These are phyloP conservation scores for Callosobruchus maculatus DNA, from an alignment of 2,888 invertebrate species.

Conservation along the genomic window DNA sequence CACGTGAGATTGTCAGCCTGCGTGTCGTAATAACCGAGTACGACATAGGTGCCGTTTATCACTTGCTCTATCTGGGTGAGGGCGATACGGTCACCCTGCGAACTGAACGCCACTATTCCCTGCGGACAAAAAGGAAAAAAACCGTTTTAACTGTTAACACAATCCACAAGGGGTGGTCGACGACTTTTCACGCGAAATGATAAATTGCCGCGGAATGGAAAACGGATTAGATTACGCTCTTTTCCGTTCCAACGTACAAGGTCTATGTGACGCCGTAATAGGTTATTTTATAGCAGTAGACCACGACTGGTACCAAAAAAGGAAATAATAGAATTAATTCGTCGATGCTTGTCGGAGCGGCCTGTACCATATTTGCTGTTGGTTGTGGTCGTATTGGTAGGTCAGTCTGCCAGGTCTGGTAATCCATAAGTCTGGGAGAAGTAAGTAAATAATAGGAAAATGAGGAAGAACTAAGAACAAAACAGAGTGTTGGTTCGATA, in stretches of 20 bases:
- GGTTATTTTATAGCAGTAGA: not conserved
- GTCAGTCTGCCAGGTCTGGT: no score
- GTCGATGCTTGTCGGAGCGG: no score
- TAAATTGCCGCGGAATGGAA: not conserved
- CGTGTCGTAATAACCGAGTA: slow-evolving; percentile 94
- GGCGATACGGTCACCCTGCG: slow-evolving; percentile 97
- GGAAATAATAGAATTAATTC: no score
- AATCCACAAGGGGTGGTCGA: not conserved
- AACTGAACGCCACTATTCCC: slow-evolving; percentile 97
- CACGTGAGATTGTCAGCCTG: slow-evolving; percentile 94
- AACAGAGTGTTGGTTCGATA: no score
- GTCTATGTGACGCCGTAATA: not conserved
- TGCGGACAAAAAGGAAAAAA: slow-evolving; percentile 43
- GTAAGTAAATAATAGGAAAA: no score
- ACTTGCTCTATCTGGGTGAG: slow-evolving; percentile 98
- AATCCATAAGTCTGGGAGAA: no score
- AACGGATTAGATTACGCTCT: not conserved
- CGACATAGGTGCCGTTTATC: slow-evolving; percentile 88
- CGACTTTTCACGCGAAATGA: not conserved
- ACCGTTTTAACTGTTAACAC: not conserved
- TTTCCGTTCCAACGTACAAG: not conserved
- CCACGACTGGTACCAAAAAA: not conserved
- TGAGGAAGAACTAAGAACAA: no score
- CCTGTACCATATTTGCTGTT: no score
- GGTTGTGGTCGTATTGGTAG: no score